A percentile compares a stretch with the other conserved stretches of the same genome.
Conservation (phyloP, 2,113 vertebrate genomes). For the Anser cygnoides region DNA sequence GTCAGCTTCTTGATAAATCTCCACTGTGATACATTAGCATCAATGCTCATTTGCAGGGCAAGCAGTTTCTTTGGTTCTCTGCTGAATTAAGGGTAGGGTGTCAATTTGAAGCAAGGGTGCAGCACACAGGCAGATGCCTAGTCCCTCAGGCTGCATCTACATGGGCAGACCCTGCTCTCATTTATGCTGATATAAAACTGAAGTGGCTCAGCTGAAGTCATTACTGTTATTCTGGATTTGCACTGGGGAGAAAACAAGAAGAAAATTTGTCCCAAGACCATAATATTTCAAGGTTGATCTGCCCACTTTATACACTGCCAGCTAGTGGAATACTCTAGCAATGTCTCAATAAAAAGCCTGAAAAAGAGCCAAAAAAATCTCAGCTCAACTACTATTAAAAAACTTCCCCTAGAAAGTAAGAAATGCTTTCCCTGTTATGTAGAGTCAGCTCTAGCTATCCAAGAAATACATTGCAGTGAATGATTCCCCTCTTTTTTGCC, state of each 20-base stretch:
- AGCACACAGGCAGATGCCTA: background rate
- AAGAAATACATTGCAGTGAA: constrained; percentile 33
- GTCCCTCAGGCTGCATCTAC: constrained; percentile 27
- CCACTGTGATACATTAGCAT: constrained; percentile 5
- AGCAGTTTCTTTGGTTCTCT: background rate
- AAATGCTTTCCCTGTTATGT: background rate
- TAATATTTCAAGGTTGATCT: constrained; percentile 23
- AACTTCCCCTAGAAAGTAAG: constrained; percentile 12
- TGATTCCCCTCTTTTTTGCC: background rate
- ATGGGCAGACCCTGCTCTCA: background rate
- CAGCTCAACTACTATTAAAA: background rate
- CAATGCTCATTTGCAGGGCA: constrained; percentile 20
- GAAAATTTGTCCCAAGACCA: constrained; percentile 14
- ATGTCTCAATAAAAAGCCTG: constrained; percentile 31
- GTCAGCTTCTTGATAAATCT: constrained; percentile 46
- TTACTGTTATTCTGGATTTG: constrained; percentile 37
- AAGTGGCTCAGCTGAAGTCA: constrained; percentile 36
- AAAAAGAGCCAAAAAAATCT: constrained; percentile 3
- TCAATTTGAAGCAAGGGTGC: constrained; percentile 13
- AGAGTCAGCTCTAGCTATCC: background rate
- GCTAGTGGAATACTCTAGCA: constrained; percentile 24
- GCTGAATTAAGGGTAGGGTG: constrained; percentile 19
- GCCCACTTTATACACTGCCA: background rate
- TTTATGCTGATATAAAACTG: constrained; percentile 37
- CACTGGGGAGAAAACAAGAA: constrained; percentile 32